Base-by-base conservation (phyloP, 2,888 invertebrate species). In the Stenotaenia linearis region DNA sequence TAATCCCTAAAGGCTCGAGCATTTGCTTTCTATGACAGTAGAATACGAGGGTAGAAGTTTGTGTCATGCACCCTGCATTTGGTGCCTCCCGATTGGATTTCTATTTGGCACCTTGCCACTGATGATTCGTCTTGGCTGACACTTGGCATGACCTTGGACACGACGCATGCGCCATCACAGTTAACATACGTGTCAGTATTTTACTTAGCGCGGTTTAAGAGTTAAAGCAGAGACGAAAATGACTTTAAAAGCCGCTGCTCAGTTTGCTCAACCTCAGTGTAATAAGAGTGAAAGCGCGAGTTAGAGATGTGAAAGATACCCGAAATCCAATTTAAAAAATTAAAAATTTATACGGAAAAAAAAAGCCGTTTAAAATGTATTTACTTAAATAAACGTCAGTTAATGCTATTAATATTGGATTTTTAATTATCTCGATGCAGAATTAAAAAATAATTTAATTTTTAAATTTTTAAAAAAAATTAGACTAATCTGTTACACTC, bases 61-160 rank as follows among this genome's bases (percentile, higher is more conserved):
- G 69, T 69, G 69, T 69, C 69, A 69, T 23, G 69, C 69, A 69
- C 69, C 69, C 69, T 69, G 28, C 69, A 69, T 69, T 69, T 69
- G 69, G 69, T 69, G 69, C 28, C 69, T 69, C 69, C 69, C 69
- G 69, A 69, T 69, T 69, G 69, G 69, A 69, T 69, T 69, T 69
- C 69, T 69, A 69, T 69, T 69, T 69, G 69, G 69, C 69, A 69
- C 69, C 69, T 28, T 25, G 69, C 69, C 69, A 69, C 69, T 69
- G 69, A 69, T 69, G 69, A 69, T 69, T 69, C 69, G 69, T 69
- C 69, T 69, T 69, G 69, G 69, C 69, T 69, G 69, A 69, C 69
- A 69, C 28, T 69, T 69, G 69, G 69, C 25, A 23, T 69, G 69
- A 69, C 69, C 69, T 69, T 69, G 69, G 69, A 12, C 69, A 69